Evolutionary conservation across 1,140 invertebrate genomes (phyloP), one percentile per base, ranked within the genome.

Genomic region (Scaptomyza montana): DNA sequence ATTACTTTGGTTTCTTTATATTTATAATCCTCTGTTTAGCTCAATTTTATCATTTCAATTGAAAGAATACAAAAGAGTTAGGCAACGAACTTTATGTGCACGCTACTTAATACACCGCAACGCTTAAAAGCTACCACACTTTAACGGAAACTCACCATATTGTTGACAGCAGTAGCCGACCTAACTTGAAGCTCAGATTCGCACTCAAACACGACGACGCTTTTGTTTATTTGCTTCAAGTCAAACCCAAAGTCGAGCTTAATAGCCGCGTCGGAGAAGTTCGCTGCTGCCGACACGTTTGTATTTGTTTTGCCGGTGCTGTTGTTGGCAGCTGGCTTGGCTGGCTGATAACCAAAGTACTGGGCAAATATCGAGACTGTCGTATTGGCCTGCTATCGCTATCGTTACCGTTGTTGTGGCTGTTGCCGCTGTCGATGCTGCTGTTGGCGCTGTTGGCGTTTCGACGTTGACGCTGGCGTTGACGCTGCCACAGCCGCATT

Each of bases 61-160:
- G 46, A 21, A n/a, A 2, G 13, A 75, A 76, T 61, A 74, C 75
- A 41, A 80, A 74, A 86, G 82, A 86, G 78, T 86, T 72, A 80
- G 68, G 68, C 50, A 60, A 78, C 78, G 19, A 87, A 86, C 74
- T 67, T 64, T 12, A 16, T 16, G 8, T 25, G 47, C 45, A 13
- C 64, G 2, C 59, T 65, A 65, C 41, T 5, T 9, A 60, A 13
- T 16, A 39, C 60, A 67, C 67, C 61, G 69, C 49, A 59, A 53
- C 30, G 53, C 51, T 54, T 3, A 54, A 45, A 74, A 70, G 25
- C 50, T 25, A 65, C 68, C 60, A 59, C 63, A 61, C 36, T 9
- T 39, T 10, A 39, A 30, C 30, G 19, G 13, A 33, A 53, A 67
- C 50, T 67, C 45, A 64, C 46, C 72, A 53, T 47, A 53, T n/a